phyloP scores from a whole-genome alignment of 2,113 vertebrate genomes.

The Leptobrachium ailaonicum region DNA sequence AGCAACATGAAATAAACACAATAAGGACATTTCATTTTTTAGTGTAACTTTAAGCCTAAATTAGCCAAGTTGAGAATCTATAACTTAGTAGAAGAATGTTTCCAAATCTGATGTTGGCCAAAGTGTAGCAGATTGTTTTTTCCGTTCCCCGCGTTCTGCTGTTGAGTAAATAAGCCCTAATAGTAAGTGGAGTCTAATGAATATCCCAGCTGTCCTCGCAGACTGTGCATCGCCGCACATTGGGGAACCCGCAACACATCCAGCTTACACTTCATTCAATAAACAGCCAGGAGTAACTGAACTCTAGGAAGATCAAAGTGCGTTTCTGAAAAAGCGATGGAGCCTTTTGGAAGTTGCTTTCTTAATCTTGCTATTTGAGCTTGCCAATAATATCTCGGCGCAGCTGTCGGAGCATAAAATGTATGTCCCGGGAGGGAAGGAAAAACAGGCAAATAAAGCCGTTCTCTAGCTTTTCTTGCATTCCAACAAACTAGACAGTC shows the following conservation, averaged over 20 bases:
- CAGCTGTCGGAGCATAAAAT: slow-evolving; percentile 29
- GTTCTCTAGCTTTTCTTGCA: slow-evolving; percentile 6
- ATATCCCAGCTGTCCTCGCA: slow-evolving; percentile 19
- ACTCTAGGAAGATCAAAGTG: slow-evolving; percentile 34
- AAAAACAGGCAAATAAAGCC: slow-evolving; percentile 6
- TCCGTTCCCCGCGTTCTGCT: too few relatives aligned
- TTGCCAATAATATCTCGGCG: slow-evolving; percentile 23
- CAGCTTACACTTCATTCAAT: slow-evolving; percentile 26
- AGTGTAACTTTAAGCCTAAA: too few relatives aligned
- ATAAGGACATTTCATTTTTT: too few relatives aligned
- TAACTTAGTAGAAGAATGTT: too few relatives aligned
- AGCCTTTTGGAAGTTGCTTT: slow-evolving; percentile 2
- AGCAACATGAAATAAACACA: too few relatives aligned
- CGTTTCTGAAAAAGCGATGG: background rate
- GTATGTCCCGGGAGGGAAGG: slow-evolving; percentile 10
- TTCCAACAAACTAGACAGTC: background rate
- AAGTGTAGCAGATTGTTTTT: too few relatives aligned
- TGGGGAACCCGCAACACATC: slow-evolving; percentile 5
- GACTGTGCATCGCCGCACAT: slow-evolving; percentile 4
- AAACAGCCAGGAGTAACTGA: slow-evolving; percentile 35
- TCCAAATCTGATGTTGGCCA: too few relatives aligned
- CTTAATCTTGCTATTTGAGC: slow-evolving; percentile 27
- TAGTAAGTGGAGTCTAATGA: background rate
- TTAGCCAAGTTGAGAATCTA: too few relatives aligned
- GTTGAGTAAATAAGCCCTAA: too few relatives aligned